phyloP scores from a whole-genome alignment of 2,797 vertebrate genomes.

The Myotis vivesi region DNA sequence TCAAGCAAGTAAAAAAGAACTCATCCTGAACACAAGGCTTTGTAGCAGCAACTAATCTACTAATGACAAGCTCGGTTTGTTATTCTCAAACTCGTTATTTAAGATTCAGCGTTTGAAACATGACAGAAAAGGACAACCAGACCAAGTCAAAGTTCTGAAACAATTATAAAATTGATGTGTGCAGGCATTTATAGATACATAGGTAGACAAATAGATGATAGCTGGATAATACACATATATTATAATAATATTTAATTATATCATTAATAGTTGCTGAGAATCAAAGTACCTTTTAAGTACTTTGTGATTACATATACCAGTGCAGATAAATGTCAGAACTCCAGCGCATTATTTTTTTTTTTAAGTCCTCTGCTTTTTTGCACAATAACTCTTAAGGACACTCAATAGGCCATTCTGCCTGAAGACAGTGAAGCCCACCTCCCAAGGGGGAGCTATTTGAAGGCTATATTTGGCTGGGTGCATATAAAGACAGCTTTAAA shows the following conservation, averaged over 20 bases:
- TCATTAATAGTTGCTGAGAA: conserved; percentile 42
- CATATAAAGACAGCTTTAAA: conserved; percentile 55
- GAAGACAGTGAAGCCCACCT: conserved; percentile 33
- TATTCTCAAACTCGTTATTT: conserved; percentile 89
- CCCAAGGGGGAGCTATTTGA: conserved; percentile 41
- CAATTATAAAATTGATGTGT: conserved; percentile 50
- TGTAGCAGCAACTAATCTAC: conserved; percentile 93
- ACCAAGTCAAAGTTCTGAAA: conserved; percentile 70
- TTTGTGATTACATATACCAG: conserved; percentile 9
- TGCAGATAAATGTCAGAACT: conserved; percentile 48
- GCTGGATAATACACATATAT: not conserved
- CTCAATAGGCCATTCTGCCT: conserved; percentile 44
- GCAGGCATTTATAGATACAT: not conserved
- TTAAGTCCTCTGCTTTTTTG: not conserved
- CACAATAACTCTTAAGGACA: conserved; percentile 52
- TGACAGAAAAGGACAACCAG: conserved; percentile 90
- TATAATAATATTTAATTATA: not conserved
- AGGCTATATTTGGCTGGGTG: conserved; percentile 43
- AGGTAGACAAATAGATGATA: not conserved
- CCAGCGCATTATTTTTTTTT: not conserved
- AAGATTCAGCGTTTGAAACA: conserved; percentile 83
- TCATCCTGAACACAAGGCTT: conserved; percentile 88
- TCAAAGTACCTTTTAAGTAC: conserved; percentile 57
- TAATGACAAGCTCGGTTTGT: conserved; percentile 91
- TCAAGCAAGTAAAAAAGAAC: conserved; percentile 85